A percentile compares a stretch with the other conserved stretches of the same genome.
These are phyloP conservation scores for Polydrusus tereticollis DNA, from an alignment of 2,888 invertebrate genomes.

Conservation along the genomic window DNA sequence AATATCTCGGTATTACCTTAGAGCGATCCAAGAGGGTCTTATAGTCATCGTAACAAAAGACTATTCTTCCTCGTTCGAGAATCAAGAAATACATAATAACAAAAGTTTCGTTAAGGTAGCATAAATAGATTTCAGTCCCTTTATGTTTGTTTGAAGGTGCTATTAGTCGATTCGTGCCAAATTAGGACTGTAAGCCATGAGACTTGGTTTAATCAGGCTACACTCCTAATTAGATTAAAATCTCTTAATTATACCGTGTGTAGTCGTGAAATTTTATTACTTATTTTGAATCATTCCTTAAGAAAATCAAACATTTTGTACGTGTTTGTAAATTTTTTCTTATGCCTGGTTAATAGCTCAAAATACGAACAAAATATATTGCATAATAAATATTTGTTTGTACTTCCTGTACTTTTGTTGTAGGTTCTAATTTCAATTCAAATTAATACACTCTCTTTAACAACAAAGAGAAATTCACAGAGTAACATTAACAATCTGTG, in stretches of 20 bases:
- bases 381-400: too few relatives aligned
- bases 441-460: too few relatives aligned
- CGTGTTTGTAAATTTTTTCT: too few relatives aligned
- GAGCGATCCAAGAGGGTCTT: background rate
- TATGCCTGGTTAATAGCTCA: too few relatives aligned
- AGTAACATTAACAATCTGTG: too few relatives aligned
- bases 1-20: background rate
- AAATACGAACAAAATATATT: too few relatives aligned
- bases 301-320: background rate
- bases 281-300: background rate
- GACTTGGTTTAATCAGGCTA: background rate
- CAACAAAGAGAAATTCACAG: too few relatives aligned
- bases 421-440: too few relatives aligned
- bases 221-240: background rate
- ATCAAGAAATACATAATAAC: background rate
- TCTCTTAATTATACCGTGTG: background rate
- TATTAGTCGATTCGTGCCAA: background rate
- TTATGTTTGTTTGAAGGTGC: background rate
- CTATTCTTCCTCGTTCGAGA: background rate
- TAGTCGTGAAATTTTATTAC: background rate
- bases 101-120: background rate
- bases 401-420: too few relatives aligned
- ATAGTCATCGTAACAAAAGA: background rate
- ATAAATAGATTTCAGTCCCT: background rate
- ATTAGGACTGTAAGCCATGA: background rate